A percentile compares a stretch with the other conserved stretches of the same genome.
Evolutionary conservation across 2,888 invertebrate genomes (phyloP).

Genomic region (Heliothis peltigera): DNA sequence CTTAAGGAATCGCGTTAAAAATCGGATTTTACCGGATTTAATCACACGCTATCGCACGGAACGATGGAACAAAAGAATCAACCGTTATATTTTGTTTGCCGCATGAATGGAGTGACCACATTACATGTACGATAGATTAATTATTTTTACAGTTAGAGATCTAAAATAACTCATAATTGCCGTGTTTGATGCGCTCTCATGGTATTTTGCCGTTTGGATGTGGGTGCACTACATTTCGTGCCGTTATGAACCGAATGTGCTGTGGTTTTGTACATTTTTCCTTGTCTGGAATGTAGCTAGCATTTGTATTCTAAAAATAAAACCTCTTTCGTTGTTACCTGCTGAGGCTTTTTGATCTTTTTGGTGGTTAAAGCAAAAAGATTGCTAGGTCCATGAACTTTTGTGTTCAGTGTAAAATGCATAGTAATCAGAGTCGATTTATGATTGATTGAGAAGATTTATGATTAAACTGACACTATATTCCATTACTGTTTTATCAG

Average conservation of each 20-base stretch:
- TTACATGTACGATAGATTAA: constrained; percentile 64
- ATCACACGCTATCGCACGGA: constrained; percentile 44
- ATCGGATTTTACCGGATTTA: constrained; percentile 65
- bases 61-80: constrained; percentile 64
- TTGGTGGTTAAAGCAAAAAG: background rate
- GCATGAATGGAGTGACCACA: constrained; percentile 74
- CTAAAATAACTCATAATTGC: constrained; percentile 70
- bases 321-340: constrained; percentile 45
- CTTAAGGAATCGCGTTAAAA: constrained; percentile 62
- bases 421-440: background rate
- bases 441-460: too few relatives aligned
- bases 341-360: constrained; percentile 9
- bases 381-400: background rate
- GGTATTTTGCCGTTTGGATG: constrained; percentile 36
- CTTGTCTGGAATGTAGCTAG: constrained; percentile 43
- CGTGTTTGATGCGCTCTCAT: constrained; percentile 57
- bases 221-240: constrained; percentile 42
- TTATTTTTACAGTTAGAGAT: constrained; percentile 72
- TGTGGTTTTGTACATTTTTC: constrained; percentile 46
- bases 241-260: constrained; percentile 40
- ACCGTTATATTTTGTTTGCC: constrained; percentile 72
- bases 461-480: background rate
- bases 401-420: background rate
- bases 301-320: constrained; percentile 53
- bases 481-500: background rate